A percentile compares a stretch with the other conserved stretches of the same genome.
phyloP scores from a whole-genome alignment of 2,113 vertebrate species.

The Spermophilus dauricus region DNA sequence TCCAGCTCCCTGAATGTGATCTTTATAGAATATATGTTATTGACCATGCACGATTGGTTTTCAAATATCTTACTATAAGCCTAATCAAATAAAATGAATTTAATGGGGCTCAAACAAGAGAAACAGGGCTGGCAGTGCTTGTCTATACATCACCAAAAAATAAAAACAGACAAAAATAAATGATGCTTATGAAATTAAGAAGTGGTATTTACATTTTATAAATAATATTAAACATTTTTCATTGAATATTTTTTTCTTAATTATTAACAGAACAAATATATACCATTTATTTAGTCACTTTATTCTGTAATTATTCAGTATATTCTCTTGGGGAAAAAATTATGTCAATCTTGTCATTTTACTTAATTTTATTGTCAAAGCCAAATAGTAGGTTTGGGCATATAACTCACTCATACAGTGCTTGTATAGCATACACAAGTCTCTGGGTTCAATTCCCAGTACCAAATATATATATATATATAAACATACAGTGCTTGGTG shows the following conservation, averaged over 20 bases:
- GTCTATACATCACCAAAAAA: background rate
- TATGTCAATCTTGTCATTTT: background rate
- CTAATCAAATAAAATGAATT: background rate
- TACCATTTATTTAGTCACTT: background rate
- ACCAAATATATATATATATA: too few species aligned
- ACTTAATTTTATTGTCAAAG: background rate
- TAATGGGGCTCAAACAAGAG: background rate
- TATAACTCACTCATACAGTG: too few species aligned
- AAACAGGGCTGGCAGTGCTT: background rate
- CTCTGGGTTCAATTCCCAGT: too few species aligned
- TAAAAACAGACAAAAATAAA: background rate
- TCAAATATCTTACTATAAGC: background rate
- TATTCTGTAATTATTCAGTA: background rate
- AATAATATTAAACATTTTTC: background rate
- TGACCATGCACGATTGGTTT: background rate
- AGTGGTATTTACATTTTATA: background rate
- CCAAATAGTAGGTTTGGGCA: background rate
- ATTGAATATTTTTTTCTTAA: background rate
- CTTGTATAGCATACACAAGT: too few species aligned
- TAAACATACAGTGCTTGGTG: background rate
- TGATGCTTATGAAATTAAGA: background rate
- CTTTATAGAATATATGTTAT: background rate
- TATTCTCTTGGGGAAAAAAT: background rate
- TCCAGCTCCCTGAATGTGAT: background rate
- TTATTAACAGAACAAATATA: background rate